Conservation (phyloP, 2,797 vertebrate species). For the Crypturellus tataupa region DNA sequence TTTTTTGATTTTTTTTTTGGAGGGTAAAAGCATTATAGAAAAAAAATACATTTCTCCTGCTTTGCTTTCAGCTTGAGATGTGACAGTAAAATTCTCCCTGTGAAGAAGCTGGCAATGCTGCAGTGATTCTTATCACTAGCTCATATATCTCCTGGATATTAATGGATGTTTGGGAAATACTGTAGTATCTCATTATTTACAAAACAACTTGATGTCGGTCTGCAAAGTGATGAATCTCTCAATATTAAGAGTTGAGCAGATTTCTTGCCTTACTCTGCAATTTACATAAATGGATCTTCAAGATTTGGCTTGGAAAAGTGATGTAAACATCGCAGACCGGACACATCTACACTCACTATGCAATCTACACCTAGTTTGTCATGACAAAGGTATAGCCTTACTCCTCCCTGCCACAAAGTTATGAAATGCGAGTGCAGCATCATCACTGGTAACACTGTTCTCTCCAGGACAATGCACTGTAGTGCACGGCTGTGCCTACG, state of each 20-base stretch:
- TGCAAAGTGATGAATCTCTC: neutral
- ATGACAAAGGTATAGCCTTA: neutral
- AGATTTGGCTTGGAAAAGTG: neutral
- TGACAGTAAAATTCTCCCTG: constrained; percentile 43
- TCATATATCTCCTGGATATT: constrained; percentile 54
- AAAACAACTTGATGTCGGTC: constrained; percentile 24
- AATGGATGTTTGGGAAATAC: constrained; percentile 59
- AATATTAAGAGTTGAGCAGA: neutral
- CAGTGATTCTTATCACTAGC: constrained; percentile 68
- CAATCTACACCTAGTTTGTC: neutral
- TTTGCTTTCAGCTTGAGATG: constrained; percentile 33
- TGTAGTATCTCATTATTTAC: constrained; percentile 46
- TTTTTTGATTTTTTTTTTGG: neutral
- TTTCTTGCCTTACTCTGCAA: neutral
- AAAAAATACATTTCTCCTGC: constrained; percentile 53
- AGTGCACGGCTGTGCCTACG: neutral
- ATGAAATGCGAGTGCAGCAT: neutral
- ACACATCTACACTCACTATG: neutral
- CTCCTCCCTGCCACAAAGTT: neutral
- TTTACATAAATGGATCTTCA: neutral
- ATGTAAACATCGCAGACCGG: neutral
- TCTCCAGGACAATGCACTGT: neutral
- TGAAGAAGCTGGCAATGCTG: constrained; percentile 41
- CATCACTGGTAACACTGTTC: neutral
- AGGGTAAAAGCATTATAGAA: constrained; percentile 62